These are phyloP conservation scores for Aphis gossypii DNA, from an alignment of 1,140 invertebrate species.

Conservation along the genomic window DNA sequence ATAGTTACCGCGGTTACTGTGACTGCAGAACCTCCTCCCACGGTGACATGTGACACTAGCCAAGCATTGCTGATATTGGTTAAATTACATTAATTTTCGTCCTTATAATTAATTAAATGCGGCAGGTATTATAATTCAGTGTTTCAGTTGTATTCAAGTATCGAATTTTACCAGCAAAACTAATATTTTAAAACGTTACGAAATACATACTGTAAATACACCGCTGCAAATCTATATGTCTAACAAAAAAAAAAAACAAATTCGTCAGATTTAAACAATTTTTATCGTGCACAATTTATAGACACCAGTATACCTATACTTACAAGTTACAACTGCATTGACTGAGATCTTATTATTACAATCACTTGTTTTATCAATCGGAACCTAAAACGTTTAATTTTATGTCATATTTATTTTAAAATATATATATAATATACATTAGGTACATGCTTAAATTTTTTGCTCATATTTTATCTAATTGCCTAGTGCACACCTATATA, in stretches of 20 bases:
- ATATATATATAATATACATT: background rate
- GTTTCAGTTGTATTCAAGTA: background rate
- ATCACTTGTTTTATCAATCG: background rate
- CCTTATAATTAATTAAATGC: background rate
- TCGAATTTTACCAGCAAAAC: background rate
- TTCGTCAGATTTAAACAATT: background rate
- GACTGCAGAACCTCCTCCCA: background rate
- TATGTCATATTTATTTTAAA: background rate
- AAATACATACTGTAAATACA: background rate
- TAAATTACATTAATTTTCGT: background rate
- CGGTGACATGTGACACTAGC: background rate
- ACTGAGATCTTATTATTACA: background rate
- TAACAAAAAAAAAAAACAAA: background rate
- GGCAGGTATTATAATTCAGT: background rate
- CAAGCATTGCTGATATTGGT: background rate
- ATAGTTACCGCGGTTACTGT: background rate
- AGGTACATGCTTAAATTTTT: background rate
- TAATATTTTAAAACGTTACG: background rate
- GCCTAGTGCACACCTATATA: background rate
- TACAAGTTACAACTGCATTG: no score
- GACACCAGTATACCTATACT: background rate
- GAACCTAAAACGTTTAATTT: background rate
- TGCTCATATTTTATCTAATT: slow-evolving; percentile 5
- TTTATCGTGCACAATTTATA: background rate
- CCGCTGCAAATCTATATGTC: background rate